Conservation (phyloP, 2,888 invertebrate genomes). For the Acholoe squamosa region DNA sequence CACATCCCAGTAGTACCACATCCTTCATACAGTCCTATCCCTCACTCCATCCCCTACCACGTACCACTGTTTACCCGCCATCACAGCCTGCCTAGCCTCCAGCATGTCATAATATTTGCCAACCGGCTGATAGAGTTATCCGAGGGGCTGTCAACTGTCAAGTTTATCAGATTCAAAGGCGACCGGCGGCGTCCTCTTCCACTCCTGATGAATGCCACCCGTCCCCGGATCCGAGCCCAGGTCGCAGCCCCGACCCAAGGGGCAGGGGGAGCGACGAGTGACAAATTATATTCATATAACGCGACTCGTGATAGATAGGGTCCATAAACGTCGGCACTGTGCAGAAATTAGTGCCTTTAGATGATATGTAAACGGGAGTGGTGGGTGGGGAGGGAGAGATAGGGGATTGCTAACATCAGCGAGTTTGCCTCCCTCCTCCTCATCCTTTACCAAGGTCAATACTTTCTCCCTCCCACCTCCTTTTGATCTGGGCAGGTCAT, state of each 20-base stretch:
- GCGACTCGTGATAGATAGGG: neutral
- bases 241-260: neutral
- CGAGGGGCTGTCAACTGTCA: constrained; percentile 59
- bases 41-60: neutral
- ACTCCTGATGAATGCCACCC: neutral
- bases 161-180: constrained; percentile 46
- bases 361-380: neutral
- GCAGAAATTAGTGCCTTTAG: constrained; percentile 20
- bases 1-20: neutral
- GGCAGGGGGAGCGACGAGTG: neutral
- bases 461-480: neutral
- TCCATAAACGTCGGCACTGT: neutral
- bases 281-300: constrained; percentile 37
- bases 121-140: constrained; percentile 58
- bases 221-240: neutral
- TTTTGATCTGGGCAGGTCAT: neutral
- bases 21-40: neutral
- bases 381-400: too few relatives aligned
- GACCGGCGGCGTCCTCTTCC: neutral
- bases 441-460: too few relatives aligned
- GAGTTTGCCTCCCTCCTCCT: too few relatives aligned
- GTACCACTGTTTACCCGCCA: neutral
- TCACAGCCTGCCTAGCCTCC: neutral
- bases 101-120: constrained; percentile 61
- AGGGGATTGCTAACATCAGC: too few relatives aligned